These are phyloP conservation scores for Ellobius talpinus DNA, from an alignment of 2,113 vertebrate genomes.

Conservation along the genomic window DNA sequence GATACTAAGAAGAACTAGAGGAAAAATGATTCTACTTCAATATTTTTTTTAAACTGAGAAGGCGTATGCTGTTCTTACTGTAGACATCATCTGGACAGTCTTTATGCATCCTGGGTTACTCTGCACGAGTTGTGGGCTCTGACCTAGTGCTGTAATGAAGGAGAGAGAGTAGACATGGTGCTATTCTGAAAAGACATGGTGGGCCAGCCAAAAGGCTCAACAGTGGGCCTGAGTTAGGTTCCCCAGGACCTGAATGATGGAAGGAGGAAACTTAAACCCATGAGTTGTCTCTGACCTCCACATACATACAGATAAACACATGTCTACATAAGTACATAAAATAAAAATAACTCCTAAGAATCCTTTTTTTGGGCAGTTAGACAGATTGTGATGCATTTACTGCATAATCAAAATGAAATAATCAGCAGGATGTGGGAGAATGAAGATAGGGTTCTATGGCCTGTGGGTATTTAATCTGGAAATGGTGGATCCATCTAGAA, in stretches of 20 bases:
- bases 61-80: background rate
- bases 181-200: background rate
- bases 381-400: background rate
- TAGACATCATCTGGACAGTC: background rate
- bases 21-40: background rate
- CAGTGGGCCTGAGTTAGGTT: background rate
- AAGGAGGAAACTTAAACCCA: background rate
- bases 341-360: background rate
- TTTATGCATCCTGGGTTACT: background rate
- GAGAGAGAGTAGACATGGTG: background rate
- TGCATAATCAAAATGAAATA: background rate
- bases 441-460: background rate
- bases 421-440: background rate
- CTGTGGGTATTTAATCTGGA: background rate
- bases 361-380: background rate
- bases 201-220: background rate
- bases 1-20: background rate
- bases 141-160: background rate
- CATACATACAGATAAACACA: background rate
- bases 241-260: background rate
- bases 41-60: background rate
- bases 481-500: background rate
- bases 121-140: background rate
- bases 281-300: background rate
- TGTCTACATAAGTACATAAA: background rate